Conservation (phyloP, 2,888 invertebrate genomes). For the Nasonovia ribisnigri region DNA sequence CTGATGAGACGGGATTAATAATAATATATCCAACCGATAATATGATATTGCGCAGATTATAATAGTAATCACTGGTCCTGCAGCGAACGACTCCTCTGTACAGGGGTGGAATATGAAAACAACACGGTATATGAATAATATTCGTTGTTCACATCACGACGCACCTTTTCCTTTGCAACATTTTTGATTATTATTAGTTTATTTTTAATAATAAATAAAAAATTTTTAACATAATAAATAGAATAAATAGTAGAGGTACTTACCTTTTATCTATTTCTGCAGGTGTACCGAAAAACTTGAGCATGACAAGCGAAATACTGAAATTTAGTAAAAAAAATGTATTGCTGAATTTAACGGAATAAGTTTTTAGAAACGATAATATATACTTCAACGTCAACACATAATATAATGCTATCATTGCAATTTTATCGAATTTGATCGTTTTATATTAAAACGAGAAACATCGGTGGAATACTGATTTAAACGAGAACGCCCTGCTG, state of each 20-base stretch:
- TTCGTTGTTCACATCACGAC: not conserved
- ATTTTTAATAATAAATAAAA: too few relatives aligned
- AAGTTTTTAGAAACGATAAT: not conserved
- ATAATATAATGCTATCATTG: not conserved
- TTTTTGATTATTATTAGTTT: not conserved
- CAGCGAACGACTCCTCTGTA: not conserved
- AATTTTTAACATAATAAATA: too few relatives aligned
- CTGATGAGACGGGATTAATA: not conserved
- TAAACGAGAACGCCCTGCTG: not conserved
- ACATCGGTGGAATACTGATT: not conserved
- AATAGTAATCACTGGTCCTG: not conserved
- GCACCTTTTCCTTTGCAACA: not conserved
- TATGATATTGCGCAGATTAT: not conserved
- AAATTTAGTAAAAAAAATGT: not conserved
- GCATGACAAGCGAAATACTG: not conserved
- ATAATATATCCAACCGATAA: not conserved
- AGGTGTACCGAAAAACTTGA: not conserved
- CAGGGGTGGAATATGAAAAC: not conserved
- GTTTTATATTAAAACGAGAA: not conserved
- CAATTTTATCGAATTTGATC: not conserved
- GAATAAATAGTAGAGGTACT: not conserved
- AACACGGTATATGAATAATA: not conserved
- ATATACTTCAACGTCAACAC: not conserved
- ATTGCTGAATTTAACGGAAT: not conserved
- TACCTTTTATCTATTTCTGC: not conserved